Conservation (phyloP, 2,797 vertebrate species). For the Enteromius paludinosus region DNA sequence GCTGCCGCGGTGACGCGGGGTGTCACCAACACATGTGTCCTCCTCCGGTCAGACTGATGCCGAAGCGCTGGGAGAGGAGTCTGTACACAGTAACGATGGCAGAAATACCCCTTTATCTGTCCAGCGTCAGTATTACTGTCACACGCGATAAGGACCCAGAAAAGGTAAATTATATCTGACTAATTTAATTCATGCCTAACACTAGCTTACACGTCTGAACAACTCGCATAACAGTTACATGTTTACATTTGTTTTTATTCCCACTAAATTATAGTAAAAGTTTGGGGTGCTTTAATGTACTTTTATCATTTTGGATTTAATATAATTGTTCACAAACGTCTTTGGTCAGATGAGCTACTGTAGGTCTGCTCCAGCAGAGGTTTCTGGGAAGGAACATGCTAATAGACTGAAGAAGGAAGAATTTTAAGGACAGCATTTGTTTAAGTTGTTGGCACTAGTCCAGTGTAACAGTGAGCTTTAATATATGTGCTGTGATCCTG, state of each 20-base stretch:
- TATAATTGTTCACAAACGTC: neutral
- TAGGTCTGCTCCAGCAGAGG: no score
- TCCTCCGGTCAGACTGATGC: neutral
- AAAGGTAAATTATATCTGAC: conserved; percentile 65
- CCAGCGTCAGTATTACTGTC: conserved; percentile 72
- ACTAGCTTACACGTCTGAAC: neutral
- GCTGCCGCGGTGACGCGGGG: no score
- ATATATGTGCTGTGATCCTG: neutral
- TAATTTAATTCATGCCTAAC: neutral
- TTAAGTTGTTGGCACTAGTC: neutral
- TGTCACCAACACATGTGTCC: no score
- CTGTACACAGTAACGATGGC: conserved; percentile 67
- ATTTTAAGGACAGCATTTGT: neutral
- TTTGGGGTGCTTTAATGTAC: neutral
- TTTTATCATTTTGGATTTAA: neutral
- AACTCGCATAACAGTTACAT: neutral
- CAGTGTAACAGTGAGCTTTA: neutral
- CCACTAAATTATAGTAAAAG: neutral
- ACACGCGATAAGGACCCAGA: conserved; percentile 66
- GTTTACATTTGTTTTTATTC: neutral
- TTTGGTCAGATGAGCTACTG: neutral
- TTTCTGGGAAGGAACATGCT: no score
- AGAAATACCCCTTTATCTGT: conserved; percentile 74
- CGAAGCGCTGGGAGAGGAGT: neutral
- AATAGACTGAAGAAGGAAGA: no score